phyloP scores from a whole-genome alignment of 1,140 invertebrate species.

The Solen grandis region DNA sequence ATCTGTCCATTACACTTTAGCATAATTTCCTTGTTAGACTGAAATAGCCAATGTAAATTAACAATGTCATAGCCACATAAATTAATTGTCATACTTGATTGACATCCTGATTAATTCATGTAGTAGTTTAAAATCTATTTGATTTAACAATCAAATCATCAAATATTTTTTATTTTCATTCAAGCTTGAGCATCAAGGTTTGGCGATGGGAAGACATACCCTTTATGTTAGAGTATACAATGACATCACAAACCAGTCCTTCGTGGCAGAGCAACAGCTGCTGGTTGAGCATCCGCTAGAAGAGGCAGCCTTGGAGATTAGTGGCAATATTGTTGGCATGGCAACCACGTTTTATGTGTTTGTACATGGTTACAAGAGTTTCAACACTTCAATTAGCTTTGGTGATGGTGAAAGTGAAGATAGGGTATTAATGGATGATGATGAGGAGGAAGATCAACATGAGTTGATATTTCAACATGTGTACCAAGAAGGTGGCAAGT shows the following conservation, averaged over 20 bases:
- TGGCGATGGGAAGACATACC: background rate
- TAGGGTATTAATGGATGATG: background rate
- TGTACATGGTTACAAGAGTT: constrained; percentile 2
- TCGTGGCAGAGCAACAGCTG: background rate
- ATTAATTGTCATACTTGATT: too few relatives aligned
- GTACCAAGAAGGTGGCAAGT: background rate
- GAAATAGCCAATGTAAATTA: too few relatives aligned
- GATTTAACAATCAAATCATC: too few relatives aligned
- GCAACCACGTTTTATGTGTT: constrained; percentile 1
- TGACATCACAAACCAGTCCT: constrained; percentile 21
- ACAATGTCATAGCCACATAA: too few relatives aligned
- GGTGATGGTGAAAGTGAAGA: constrained; percentile 37
- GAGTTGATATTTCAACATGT: constrained; percentile 13
- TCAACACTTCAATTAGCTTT: constrained; percentile 10
- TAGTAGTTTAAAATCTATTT: too few relatives aligned
- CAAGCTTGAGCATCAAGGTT: too few relatives aligned
- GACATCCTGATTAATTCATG: too few relatives aligned
- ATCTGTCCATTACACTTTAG: too few relatives aligned
- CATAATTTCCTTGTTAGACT: too few relatives aligned
- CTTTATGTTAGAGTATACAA: constrained; percentile 36
- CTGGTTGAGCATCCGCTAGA: background rate
- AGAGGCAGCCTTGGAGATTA: constrained; percentile 6
- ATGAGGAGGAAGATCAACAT: constrained; percentile 12
- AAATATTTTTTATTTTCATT: too few relatives aligned
- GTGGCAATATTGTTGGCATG: constrained; percentile 12